phyloP scores from a whole-genome alignment of 2,113 vertebrate genomes.

The Poeciliopsis prolifica region DNA sequence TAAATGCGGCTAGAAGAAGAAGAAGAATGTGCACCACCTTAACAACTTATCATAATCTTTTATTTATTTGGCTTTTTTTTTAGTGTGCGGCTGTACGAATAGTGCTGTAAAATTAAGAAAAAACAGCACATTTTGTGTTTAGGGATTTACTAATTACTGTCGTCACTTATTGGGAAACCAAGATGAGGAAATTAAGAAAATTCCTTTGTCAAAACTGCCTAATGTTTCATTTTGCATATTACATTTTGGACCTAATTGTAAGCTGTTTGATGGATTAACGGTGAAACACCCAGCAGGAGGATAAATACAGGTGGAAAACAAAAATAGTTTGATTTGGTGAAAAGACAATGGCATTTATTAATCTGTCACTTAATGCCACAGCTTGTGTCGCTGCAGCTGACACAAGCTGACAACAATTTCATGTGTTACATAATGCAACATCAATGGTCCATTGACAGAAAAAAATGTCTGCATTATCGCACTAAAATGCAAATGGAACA shows the following conservation, averaged over 20 bases:
- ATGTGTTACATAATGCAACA: too few relatives aligned
- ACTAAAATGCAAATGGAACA: background rate
- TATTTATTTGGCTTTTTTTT: background rate
- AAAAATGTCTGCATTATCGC: background rate
- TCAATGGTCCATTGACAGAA: too few relatives aligned
- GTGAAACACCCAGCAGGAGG: too few relatives aligned
- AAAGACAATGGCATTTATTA: too few relatives aligned
- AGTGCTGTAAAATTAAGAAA: background rate
- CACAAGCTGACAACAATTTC: background rate
- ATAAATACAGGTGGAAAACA: too few relatives aligned
- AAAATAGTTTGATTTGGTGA: too few relatives aligned
- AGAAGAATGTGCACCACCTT: conserved; percentile 2
- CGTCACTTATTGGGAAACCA: background rate
- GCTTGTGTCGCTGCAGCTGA: background rate
- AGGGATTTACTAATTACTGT: background rate
- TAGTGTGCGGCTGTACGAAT: background rate
- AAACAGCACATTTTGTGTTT: background rate
- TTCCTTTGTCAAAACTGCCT: too few relatives aligned
- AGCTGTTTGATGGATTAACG: too few relatives aligned
- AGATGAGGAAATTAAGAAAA: background rate
- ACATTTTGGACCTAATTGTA: too few relatives aligned
- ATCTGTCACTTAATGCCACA: background rate
- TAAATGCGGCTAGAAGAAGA: background rate
- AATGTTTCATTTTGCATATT: too few relatives aligned
- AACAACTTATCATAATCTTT: background rate